These are phyloP conservation scores for Spilogale gracilis DNA, from an alignment of 2,113 vertebrate genomes.

Conservation along the genomic window DNA sequence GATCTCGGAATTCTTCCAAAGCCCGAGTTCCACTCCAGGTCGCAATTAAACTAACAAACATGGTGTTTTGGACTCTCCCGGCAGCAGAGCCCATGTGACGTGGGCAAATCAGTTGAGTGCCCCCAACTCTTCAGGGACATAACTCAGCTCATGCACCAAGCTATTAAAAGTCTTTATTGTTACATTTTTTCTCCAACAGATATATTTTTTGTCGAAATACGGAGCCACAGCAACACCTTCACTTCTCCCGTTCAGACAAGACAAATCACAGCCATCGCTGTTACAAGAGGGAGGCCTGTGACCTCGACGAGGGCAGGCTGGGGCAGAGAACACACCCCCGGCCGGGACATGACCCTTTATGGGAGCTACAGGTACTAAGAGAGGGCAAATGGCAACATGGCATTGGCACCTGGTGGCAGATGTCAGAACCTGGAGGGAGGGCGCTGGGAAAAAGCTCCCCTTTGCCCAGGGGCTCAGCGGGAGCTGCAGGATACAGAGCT, in stretches of 20 bases:
- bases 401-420: neutral
- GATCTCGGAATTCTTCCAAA: neutral
- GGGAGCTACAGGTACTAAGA: neutral
- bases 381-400: neutral
- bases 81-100: neutral
- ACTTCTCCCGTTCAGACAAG: conserved; percentile 66
- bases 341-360: accelerated
- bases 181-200: conserved; percentile 52
- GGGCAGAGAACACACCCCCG: neutral
- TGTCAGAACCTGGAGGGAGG: neutral
- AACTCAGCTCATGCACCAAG: neutral
- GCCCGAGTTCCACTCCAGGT: neutral
- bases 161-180: conserved; percentile 83
- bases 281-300: neutral
- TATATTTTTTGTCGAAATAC: conserved; percentile 77
- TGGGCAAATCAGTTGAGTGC: accelerated
- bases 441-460: neutral
- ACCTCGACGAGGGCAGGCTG: conserved; percentile 15
- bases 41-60: too few species aligned
- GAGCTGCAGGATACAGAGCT: neutral
- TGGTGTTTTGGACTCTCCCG: neutral
- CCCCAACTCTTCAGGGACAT: neutral
- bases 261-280: conserved; percentile 61
- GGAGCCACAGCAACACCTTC: conserved; percentile 75
- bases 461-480: neutral